A percentile compares a stretch with the other conserved stretches of the same genome.
Evolutionary conservation across 2,113 vertebrate genomes (phyloP).

Genomic region (Lontra canadensis): DNA sequence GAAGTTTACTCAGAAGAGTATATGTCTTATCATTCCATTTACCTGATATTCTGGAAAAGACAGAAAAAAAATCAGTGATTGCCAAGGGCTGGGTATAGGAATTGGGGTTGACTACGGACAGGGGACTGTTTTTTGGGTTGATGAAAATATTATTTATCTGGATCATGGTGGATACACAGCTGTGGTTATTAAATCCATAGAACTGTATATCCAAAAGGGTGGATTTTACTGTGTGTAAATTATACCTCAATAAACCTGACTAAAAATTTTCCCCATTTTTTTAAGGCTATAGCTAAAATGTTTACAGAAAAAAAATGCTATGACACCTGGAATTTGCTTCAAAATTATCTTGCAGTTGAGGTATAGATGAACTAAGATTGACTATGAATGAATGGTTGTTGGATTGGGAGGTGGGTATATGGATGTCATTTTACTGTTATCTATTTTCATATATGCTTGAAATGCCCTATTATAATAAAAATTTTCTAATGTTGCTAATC

Average conservation of each 20-base stretch:
- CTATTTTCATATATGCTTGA: not conserved
- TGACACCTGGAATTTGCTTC: not conserved
- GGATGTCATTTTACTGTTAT: not conserved
- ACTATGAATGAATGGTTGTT: not conserved
- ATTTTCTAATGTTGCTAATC: not conserved
- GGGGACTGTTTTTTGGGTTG: not conserved
- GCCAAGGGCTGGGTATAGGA: not conserved
- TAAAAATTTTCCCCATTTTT: not conserved
- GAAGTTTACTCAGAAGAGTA: not conserved
- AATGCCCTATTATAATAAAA: not conserved
- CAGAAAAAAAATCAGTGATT: not conserved
- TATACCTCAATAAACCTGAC: not conserved
- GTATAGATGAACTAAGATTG: not conserved
- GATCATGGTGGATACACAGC: not conserved
- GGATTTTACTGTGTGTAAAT: conserved; percentile 3
- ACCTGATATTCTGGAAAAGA: not conserved
- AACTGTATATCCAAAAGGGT: not conserved
- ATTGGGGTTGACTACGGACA: not conserved
- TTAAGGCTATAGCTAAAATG: not conserved
- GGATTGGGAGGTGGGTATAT: not conserved
- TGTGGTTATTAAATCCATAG: not conserved
- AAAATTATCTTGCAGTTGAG: not conserved
- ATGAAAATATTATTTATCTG: not conserved
- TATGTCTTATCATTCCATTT: no score
- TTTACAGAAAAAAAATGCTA: not conserved